These are phyloP conservation scores for Drosophila subpulchrella DNA, from an alignment of 1,140 invertebrate species.

Conservation along the genomic window DNA sequence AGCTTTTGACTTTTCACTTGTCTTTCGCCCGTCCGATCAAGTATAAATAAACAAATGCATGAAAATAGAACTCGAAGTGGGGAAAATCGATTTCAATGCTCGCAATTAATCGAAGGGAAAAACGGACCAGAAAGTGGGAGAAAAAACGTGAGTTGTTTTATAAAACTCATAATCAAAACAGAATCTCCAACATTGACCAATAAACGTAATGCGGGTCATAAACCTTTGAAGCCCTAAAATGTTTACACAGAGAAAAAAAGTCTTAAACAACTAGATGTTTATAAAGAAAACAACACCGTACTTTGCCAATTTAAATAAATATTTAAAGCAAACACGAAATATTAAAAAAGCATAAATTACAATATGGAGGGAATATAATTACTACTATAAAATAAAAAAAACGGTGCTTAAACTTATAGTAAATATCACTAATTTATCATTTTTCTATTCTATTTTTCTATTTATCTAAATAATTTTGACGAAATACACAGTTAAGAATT, in stretches of 20 bases:
- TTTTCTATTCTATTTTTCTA: too few relatives aligned
- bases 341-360: too few relatives aligned
- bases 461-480: too few relatives aligned
- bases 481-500: too few relatives aligned
- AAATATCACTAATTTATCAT: too few relatives aligned
- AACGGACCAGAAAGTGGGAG: constrained; percentile 10
- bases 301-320: not conserved
- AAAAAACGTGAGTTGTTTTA: constrained; percentile 58
- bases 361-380: too few relatives aligned
- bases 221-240: constrained; percentile 31
- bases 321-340: too few relatives aligned
- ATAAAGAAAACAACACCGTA: not conserved
- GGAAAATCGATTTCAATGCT: constrained; percentile 52
- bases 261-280: not conserved
- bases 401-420: too few relatives aligned
- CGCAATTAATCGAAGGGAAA: constrained; percentile 50
- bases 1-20: constrained; percentile 59
- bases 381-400: too few relatives aligned
- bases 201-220: constrained; percentile 40
- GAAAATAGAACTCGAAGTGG: constrained; percentile 42
- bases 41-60: constrained; percentile 55
- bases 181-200: constrained; percentile 14
- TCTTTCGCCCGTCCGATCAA: constrained; percentile 63
- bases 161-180: constrained; percentile 50
- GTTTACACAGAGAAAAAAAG: constrained; percentile 4